Percentiles rank a stretch among this genome's conserved stretches.
Conservation (phyloP, 2,888 invertebrate species). For the Phasia obesa region DNA sequence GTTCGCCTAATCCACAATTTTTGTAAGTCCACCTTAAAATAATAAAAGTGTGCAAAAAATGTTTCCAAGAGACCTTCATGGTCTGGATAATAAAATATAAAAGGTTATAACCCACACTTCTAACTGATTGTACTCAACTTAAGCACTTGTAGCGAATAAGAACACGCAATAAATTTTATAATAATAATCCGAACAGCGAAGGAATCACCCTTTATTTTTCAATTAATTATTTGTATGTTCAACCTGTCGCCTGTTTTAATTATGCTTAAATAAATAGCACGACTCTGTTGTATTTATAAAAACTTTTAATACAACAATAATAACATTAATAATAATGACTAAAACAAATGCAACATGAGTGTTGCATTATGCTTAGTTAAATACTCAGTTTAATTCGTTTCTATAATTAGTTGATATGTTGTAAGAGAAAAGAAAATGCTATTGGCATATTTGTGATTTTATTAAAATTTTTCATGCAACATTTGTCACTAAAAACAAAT, state of each 20-base stretch:
- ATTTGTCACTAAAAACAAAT: constrained; percentile 43
- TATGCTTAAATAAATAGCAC: constrained; percentile 44
- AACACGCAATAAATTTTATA: background rate
- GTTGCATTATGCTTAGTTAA: constrained; percentile 25
- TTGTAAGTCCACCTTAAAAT: too few species aligned
- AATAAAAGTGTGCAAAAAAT: too few species aligned
- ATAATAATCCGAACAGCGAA: background rate
- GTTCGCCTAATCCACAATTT: too few species aligned
- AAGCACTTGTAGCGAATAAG: too few species aligned
- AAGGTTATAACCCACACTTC: too few species aligned
- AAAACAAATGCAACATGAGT: constrained; percentile 1
- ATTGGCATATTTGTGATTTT: constrained; percentile 57
- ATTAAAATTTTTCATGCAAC: constrained; percentile 47
- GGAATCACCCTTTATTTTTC: background rate
- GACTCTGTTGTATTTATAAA: constrained; percentile 17
- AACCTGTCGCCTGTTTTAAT: constrained; percentile 46
- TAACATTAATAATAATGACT: constrained; percentile 16
- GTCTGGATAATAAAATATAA: too few species aligned
- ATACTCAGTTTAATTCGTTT: background rate
- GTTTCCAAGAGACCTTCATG: too few species aligned
- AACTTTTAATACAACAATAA: constrained; percentile 16
- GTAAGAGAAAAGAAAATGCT: constrained; percentile 58
- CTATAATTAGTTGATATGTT: constrained; percentile 22
- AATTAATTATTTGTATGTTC: constrained; percentile 25
- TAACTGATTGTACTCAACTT: too few species aligned